Conservation (phyloP, 2,113 vertebrate species). For the Sminthopsis crassicaudata region DNA sequence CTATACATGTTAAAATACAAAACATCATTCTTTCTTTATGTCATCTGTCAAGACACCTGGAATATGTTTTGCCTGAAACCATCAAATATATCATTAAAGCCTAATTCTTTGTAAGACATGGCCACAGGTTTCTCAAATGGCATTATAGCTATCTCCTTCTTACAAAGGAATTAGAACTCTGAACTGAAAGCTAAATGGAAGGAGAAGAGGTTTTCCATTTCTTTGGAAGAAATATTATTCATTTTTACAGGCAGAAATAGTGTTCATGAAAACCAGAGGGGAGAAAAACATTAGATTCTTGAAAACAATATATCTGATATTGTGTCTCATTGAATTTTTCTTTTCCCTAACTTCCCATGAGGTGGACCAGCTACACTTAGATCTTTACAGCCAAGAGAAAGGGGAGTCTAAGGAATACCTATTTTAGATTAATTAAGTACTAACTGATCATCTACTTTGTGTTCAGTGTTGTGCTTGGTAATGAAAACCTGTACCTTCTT, state of each 20-base stretch:
- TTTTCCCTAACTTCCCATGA: constrained; percentile 17
- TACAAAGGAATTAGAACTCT: neutral
- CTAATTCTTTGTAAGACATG: accelerated
- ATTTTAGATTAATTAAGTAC: constrained; percentile 33
- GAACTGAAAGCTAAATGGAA: neutral
- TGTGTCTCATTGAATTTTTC: constrained; percentile 35
- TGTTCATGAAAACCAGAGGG: constrained; percentile 17
- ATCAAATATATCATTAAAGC: neutral
- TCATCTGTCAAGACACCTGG: neutral
- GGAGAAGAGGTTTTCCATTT: constrained; percentile 36
- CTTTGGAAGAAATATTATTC: constrained; percentile 40
- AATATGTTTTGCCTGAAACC: neutral
- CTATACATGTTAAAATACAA: no score
- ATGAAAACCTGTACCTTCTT: neutral
- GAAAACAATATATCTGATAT: constrained; percentile 1
- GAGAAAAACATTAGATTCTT: neutral
- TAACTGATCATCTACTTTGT: neutral
- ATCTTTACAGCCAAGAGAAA: constrained; percentile 3
- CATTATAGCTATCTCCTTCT: constrained; percentile 1
- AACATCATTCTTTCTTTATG: neutral
- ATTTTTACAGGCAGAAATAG: constrained; percentile 43
- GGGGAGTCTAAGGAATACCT: constrained; percentile 15
- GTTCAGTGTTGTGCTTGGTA: constrained; percentile 12
- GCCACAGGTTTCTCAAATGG: neutral
- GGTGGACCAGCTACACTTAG: neutral